A percentile compares a stretch with the other conserved stretches of the same genome.
Conservation (phyloP, 2,113 vertebrate species). For the Fregetta grallaria region DNA sequence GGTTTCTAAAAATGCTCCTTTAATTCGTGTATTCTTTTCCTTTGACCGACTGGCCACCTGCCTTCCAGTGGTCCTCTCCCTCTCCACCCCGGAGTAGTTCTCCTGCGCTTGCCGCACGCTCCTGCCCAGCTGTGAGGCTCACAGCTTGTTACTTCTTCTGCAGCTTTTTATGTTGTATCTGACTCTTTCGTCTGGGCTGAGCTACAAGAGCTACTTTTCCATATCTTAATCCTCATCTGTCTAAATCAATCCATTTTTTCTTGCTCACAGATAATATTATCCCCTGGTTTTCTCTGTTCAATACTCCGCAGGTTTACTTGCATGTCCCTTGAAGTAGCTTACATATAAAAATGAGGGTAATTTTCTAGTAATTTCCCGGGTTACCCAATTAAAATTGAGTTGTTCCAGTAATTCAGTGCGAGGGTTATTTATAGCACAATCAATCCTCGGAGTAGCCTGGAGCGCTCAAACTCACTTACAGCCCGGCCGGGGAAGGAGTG, state of each 20-base stretch:
- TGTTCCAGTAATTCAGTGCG: background rate
- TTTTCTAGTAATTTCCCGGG: slow-evolving; percentile 2
- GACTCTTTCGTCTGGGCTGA: background rate
- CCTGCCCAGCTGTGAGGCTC: background rate
- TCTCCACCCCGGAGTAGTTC: fast-evolving
- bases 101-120: fast-evolving
- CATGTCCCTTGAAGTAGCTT: background rate
- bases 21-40: background rate
- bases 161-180: background rate
- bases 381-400: background rate
- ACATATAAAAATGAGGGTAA: background rate
- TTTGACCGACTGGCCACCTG: too few species aligned
- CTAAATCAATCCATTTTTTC: background rate
- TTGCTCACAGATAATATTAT: background rate
- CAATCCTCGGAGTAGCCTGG: background rate
- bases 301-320: background rate
- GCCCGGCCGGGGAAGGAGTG: background rate
- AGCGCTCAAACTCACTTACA: background rate
- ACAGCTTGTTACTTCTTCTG: background rate
- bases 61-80: background rate
- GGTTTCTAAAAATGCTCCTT: background rate
- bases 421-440: background rate
- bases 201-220: background rate
- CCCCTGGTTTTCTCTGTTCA: background rate
- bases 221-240: background rate